Conservation (phyloP, 2,113 vertebrate species). For the Alouatta palliata region DNA sequence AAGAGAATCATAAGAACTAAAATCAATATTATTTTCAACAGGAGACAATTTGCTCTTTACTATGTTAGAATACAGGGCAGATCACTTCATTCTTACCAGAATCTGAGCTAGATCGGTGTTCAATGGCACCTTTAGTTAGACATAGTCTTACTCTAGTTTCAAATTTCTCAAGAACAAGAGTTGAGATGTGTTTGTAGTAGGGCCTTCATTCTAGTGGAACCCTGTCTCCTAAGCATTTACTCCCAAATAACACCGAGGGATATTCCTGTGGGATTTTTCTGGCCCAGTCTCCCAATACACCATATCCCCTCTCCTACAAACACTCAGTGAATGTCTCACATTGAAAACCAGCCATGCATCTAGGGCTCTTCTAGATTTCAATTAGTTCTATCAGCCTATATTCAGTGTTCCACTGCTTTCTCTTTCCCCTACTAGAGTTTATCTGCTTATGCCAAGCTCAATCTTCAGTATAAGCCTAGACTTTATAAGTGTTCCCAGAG, state of each 20-base stretch:
- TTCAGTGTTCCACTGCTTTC: background rate
- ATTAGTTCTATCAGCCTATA: background rate
- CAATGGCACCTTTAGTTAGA: background rate
- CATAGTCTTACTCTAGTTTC: background rate
- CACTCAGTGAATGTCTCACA: background rate
- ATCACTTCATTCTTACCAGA: background rate
- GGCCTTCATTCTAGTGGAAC: background rate
- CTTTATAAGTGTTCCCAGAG: background rate
- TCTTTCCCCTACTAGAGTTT: background rate
- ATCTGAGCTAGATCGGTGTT: background rate
- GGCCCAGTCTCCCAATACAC: background rate
- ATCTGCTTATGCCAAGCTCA: background rate
- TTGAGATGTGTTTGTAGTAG: background rate
- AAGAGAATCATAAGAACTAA: background rate
- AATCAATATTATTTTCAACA: background rate
- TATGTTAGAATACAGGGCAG: background rate
- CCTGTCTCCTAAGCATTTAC: background rate
- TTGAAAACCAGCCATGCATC: background rate
- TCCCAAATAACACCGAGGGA: background rate
- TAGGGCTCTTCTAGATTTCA: background rate
- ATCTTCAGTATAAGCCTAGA: background rate
- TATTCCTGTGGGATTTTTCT: background rate
- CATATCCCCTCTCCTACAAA: background rate
- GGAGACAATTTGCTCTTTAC: background rate
- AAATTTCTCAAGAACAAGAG: background rate